phyloP scores from a whole-genome alignment of 2,113 vertebrate genomes.

The Glaucomys volans region DNA sequence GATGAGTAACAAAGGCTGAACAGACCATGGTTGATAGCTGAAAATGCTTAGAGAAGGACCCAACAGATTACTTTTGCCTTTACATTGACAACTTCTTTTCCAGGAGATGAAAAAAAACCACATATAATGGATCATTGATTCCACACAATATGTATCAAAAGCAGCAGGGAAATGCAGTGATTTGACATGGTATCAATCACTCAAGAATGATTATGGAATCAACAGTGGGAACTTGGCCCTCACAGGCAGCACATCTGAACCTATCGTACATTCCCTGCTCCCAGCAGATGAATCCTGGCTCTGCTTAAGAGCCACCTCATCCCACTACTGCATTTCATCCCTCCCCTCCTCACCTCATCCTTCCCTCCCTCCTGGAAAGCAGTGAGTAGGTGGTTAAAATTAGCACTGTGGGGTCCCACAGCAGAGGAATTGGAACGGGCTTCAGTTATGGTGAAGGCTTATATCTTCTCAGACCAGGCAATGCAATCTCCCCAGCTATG shows the following conservation, averaged over 20 bases:
- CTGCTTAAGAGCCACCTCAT: neutral
- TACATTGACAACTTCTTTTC: neutral
- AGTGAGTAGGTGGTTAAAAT: conserved; percentile 59
- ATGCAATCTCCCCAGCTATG: conserved; percentile 15
- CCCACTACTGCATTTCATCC: conserved; percentile 6
- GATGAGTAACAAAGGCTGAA: neutral
- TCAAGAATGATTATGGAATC: conserved; percentile 62
- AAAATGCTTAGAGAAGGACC: neutral
- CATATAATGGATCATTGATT: conserved; percentile 46
- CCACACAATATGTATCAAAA: conserved; percentile 53
- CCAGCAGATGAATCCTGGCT: neutral
- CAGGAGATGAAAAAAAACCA: neutral
- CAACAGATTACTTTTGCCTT: conserved; percentile 39
- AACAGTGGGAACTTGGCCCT: conserved; percentile 8
- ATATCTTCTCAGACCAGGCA: conserved; percentile 55
- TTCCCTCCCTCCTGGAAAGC: conserved; percentile 20
- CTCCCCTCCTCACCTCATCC: neutral
- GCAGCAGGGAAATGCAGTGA: conserved; percentile 28
- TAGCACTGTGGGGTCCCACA: conserved; percentile 2
- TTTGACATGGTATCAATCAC: conserved; percentile 43
- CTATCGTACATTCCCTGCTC: neutral
- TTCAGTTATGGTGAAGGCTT: neutral
- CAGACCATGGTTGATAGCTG: neutral
- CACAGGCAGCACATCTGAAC: neutral
- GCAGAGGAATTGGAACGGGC: neutral